Evolutionary conservation across 1,140 invertebrate genomes (phyloP).

Genomic region (Apis mellifera): DNA sequence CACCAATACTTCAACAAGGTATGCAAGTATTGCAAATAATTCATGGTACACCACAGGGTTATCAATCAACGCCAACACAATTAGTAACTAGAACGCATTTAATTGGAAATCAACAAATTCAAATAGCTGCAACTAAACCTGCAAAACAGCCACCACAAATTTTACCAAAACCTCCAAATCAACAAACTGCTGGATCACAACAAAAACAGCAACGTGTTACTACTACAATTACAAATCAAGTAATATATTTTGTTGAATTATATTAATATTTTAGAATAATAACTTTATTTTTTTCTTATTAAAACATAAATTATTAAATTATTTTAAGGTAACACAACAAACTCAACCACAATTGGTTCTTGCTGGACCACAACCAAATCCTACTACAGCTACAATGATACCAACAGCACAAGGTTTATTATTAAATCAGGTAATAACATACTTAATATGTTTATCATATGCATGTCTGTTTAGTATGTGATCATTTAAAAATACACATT

Average conservation of each 20-base stretch:
- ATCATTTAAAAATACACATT: conserved; percentile 45
- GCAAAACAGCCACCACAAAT: conserved; percentile 80
- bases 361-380: conserved; percentile 77
- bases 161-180: conserved; percentile 78
- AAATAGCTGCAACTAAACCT: conserved; percentile 77
- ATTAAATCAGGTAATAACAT: conserved; percentile 76
- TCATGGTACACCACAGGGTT: conserved; percentile 77
- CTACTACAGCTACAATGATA: conserved; percentile 77
- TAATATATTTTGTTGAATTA: conserved; percentile 40
- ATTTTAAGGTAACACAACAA: conserved; percentile 76
- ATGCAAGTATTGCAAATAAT: conserved; percentile 81
- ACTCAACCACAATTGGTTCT: conserved; percentile 79
- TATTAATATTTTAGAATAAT: not conserved
- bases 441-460: conserved; percentile 38
- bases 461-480: conserved; percentile 47
- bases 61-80: conserved; percentile 75
- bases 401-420: conserved; percentile 79
- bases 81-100: conserved; percentile 76
- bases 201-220: conserved; percentile 77
- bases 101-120: conserved; percentile 80
- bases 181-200: conserved; percentile 71
- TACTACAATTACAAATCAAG: conserved; percentile 79
- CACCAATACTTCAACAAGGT: conserved; percentile 78
- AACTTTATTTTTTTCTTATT: conserved; percentile 1
- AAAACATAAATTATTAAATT: conserved; percentile 15